Conservation (phyloP, 2,888 invertebrate genomes). For the Euplexia lucipara region DNA sequence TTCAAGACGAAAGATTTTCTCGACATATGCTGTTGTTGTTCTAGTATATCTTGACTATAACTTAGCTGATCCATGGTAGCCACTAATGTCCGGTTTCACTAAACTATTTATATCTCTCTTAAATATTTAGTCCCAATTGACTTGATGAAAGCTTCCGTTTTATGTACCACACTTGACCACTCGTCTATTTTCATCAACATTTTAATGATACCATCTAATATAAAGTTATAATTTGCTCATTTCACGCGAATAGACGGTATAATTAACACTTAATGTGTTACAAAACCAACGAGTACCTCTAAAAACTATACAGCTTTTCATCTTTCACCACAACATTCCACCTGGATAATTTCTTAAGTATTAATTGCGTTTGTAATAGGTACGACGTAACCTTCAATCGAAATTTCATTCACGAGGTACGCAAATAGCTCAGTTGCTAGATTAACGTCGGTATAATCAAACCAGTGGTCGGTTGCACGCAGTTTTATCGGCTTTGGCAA, state of each 20-base stretch:
- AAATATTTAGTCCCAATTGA: neutral
- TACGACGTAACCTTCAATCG: slow-evolving; percentile 50
- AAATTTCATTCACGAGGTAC: slow-evolving; percentile 56
- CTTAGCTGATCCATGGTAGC: neutral
- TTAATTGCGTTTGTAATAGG: slow-evolving; percentile 49
- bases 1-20: too few species aligned
- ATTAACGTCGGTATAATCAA: slow-evolving; percentile 42
- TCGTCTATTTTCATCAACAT: neutral
- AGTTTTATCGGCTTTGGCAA: slow-evolving; percentile 68
- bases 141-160: neutral
- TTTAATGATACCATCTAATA: slow-evolving; percentile 15
- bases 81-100: neutral
- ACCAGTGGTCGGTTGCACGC: slow-evolving; percentile 42
- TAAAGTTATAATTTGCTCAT: slow-evolving; percentile 4
- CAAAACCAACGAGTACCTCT: slow-evolving; percentile 26
- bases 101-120: too few species aligned
- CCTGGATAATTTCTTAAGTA: slow-evolving; percentile 36
- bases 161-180: neutral
- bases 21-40: too few species aligned
- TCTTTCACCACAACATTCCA: slow-evolving; percentile 19
- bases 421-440: slow-evolving; percentile 53
- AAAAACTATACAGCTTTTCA: slow-evolving; percentile 19
- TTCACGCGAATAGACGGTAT: neutral
- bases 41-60: neutral
- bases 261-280: slow-evolving; percentile 15